Conservation (phyloP, 2,797 vertebrate species). For the Lerista edwardsae region DNA sequence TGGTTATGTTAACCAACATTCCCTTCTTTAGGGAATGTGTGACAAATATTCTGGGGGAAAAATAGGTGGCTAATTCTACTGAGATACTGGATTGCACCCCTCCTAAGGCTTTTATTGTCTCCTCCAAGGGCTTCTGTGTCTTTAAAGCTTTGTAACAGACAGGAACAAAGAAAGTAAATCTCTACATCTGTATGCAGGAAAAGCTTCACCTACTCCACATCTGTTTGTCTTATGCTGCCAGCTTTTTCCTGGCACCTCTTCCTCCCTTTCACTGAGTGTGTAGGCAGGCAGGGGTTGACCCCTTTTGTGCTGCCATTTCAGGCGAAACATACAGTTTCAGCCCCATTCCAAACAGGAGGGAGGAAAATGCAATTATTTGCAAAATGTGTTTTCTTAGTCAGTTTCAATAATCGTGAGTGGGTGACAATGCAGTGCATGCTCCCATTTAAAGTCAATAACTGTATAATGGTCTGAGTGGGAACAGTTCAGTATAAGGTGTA, state of each 20-base stretch:
- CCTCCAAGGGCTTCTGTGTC: no score
- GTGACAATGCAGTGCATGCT: not conserved
- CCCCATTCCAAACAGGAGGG: not conserved
- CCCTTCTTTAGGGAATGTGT: not conserved
- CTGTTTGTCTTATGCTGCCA: not conserved
- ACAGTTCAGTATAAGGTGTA: constrained; percentile 2
- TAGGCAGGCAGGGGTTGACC: not conserved
- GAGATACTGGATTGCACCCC: not conserved
- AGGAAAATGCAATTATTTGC: not conserved
- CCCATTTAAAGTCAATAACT: not conserved
- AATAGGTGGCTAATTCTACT: not conserved
- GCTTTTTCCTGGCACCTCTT: not conserved
- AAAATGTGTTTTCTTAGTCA: not conserved
- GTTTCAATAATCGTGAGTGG: constrained; percentile 2
- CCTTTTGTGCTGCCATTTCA: not conserved
- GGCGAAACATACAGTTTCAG: not conserved
- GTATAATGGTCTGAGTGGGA: constrained; percentile 31
- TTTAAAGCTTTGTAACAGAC: not conserved
- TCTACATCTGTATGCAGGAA: not conserved
- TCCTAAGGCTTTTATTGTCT: not conserved
- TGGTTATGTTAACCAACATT: not conserved
- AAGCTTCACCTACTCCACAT: not conserved
- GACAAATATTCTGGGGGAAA: not conserved
- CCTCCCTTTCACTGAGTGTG: no score
- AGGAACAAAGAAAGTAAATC: not conserved